These are phyloP conservation scores for Megalurothrips usitatus DNA, from an alignment of 2,888 invertebrate genomes.

Conservation along the genomic window DNA sequence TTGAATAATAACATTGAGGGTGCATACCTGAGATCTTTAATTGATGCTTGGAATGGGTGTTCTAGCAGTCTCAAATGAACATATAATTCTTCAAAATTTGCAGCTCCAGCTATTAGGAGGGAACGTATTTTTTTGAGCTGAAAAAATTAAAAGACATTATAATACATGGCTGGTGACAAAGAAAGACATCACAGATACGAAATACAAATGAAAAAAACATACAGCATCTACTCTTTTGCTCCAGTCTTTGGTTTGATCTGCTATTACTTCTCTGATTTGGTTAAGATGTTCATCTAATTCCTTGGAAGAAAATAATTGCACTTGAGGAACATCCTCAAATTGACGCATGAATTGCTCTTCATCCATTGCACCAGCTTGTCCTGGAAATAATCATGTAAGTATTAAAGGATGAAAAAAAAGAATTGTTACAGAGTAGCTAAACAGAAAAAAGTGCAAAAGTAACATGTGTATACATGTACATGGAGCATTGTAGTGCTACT, in stretches of 20 bases:
- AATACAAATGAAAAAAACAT: constrained; percentile 44
- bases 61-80: constrained; percentile 73
- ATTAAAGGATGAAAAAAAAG: constrained; percentile 27
- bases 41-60: constrained; percentile 71
- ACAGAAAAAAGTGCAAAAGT: too few relatives aligned
- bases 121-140: constrained; percentile 84
- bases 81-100: constrained; percentile 67
- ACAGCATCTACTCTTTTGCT: constrained; percentile 90
- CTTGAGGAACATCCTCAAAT: constrained; percentile 76
- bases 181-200: constrained; percentile 23
- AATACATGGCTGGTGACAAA: constrained; percentile 34
- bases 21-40: constrained; percentile 71
- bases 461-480: not conserved
- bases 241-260: constrained; percentile 85
- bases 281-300: constrained; percentile 80
- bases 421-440: constrained; percentile 29
- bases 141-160: constrained; percentile 39
- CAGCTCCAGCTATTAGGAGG: constrained; percentile 74
- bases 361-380: constrained; percentile 77
- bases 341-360: constrained; percentile 80
- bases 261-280: constrained; percentile 66
- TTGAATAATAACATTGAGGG: not conserved
- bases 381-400: constrained; percentile 34
- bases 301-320: constrained; percentile 75
- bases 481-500: too few relatives aligned